Conservation (phyloP, 2,797 vertebrate genomes). For the Pseudocheirus occidentalis region DNA sequence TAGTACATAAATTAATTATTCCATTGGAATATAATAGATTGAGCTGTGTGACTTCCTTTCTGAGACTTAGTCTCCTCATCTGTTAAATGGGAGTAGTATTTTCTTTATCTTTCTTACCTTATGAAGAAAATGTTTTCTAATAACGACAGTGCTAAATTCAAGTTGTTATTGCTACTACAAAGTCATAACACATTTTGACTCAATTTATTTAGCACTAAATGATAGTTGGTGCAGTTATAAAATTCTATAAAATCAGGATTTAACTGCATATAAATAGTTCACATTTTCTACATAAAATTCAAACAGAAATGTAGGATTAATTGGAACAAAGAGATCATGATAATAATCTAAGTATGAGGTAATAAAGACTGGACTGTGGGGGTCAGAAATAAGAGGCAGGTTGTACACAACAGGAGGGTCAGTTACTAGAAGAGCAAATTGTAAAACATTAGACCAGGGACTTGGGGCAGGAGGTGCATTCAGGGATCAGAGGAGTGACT, state of each 20-base stretch:
- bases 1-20: not conserved
- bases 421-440: not conserved
- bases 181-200: not conserved
- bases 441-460: not conserved
- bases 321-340: not conserved
- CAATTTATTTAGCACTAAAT: not conserved
- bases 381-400: not conserved
- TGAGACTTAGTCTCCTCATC: not conserved
- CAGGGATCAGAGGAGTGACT: not conserved
- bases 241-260: not conserved
- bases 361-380: not conserved
- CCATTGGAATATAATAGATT: not conserved
- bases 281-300: not conserved
- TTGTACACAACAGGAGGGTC: not conserved
- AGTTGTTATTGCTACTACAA: not conserved
- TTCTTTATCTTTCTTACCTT: not conserved
- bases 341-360: not conserved
- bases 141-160: not conserved
- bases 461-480: not conserved
- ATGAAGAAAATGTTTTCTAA: not conserved
- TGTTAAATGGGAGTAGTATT: not conserved
- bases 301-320: not conserved
- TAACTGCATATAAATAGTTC: not conserved
- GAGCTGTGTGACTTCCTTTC: not conserved
- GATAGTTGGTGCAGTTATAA: not conserved